These are phyloP conservation scores for Abramis brama DNA, from an alignment of 2,113 vertebrate species.

Conservation along the genomic window DNA sequence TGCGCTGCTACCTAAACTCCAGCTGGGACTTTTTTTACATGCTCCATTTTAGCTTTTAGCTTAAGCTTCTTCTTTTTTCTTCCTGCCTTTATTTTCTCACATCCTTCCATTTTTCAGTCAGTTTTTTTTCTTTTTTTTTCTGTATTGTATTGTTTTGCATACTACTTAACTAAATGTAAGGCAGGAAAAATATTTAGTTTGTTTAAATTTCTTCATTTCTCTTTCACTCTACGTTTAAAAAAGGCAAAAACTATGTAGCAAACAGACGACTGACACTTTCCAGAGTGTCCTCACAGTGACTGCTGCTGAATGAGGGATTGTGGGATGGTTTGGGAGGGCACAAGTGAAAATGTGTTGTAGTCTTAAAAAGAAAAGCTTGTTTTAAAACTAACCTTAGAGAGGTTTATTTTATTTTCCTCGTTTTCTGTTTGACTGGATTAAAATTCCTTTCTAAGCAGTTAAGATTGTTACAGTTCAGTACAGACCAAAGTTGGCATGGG, in stretches of 20 bases:
- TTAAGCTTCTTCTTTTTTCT: conserved; percentile 24
- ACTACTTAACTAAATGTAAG: conserved; percentile 58
- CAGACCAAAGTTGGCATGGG: conserved; percentile 72
- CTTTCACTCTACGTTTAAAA: conserved; percentile 38
- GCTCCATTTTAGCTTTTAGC: conserved; percentile 52
- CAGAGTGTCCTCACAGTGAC: conserved; percentile 65
- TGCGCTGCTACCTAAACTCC: conserved; percentile 86
- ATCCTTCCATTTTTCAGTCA: conserved; percentile 37
- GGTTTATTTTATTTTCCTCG: conserved; percentile 19
- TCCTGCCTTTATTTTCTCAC: conserved; percentile 39
- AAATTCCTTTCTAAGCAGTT: conserved; percentile 49
- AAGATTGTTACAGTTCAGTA: conserved; percentile 64
- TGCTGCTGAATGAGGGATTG: conserved; percentile 66
- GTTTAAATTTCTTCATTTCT: conserved; percentile 57
- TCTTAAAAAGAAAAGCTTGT: conserved; percentile 59
- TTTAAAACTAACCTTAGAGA: conserved; percentile 51
- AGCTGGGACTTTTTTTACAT: conserved; percentile 72
- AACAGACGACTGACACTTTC: conserved; percentile 65
- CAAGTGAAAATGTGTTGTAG: conserved; percentile 58
- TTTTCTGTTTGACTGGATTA: conserved; percentile 47
- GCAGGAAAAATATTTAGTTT: conserved; percentile 59
- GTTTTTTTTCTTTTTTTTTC: conserved; percentile 11
- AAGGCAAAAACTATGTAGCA: conserved; percentile 77
- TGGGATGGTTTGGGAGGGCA: conserved; percentile 53
- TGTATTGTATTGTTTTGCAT: conserved; percentile 39